Evolutionary conservation across 2,888 invertebrate species (phyloP).

Genomic region (Chalcis sispes): DNA sequence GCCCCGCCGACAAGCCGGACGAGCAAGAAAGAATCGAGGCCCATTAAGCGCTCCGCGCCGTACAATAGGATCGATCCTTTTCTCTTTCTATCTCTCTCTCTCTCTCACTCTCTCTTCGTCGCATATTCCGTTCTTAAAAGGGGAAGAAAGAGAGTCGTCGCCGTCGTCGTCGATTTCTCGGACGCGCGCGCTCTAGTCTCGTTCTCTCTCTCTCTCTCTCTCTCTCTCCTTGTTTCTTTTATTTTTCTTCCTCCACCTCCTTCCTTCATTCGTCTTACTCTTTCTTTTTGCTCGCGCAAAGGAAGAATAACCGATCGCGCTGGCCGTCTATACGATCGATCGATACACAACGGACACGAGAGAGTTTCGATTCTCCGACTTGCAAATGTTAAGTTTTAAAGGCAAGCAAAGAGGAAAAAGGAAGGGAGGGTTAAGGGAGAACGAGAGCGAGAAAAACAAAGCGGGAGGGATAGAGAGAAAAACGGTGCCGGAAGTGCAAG

Average conservation of each 20-base stretch:
- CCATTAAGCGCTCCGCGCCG: slow-evolving; percentile 47
- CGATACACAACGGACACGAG: too few species aligned
- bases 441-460: slow-evolving; percentile 31
- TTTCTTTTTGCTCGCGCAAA: slow-evolving; percentile 46
- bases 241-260: slow-evolving; percentile 41
- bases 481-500: slow-evolving; percentile 48
- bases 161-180: slow-evolving; percentile 40
- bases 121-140: slow-evolving; percentile 29
- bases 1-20: slow-evolving; percentile 12
- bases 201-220: slow-evolving; percentile 40
- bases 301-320: slow-evolving; percentile 65
- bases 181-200: slow-evolving; percentile 12
- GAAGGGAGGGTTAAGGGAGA: background rate
- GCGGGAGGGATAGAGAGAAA: background rate
- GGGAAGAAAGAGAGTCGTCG: slow-evolving; percentile 42
- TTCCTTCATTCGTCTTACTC: slow-evolving; percentile 41
- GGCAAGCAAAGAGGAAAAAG: slow-evolving; percentile 1
- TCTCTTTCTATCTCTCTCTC: background rate
- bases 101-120: background rate
- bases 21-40: slow-evolving; percentile 39
- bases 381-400: slow-evolving; percentile 62
- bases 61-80: slow-evolving; percentile 48
- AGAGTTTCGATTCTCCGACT: slow-evolving; percentile 59
- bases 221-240: slow-evolving; percentile 49
- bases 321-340: slow-evolving; percentile 66